These are phyloP conservation scores for Cyclopterus lumpus DNA, from an alignment of 2,797 vertebrate genomes.

Conservation along the genomic window DNA sequence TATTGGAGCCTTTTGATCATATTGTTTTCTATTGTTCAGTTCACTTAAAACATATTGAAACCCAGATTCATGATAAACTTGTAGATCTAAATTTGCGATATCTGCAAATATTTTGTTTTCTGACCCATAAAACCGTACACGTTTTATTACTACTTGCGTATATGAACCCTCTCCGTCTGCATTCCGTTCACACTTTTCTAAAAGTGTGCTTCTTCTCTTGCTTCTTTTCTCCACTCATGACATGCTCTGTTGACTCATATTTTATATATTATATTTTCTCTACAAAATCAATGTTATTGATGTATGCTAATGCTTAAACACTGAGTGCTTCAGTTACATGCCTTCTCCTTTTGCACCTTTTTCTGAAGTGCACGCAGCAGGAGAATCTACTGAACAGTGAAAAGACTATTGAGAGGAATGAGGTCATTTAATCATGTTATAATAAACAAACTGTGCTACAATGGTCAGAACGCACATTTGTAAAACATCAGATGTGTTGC, in stretches of 20 bases:
- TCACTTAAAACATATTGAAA: neutral
- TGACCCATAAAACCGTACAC: neutral
- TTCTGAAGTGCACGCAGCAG: neutral
- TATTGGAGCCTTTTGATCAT: neutral
- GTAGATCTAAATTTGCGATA: constrained; percentile 1
- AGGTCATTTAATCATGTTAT: neutral
- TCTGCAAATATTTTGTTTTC: neutral
- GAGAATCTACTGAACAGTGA: neutral
- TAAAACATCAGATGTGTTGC: neutral
- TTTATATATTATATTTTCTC: neutral
- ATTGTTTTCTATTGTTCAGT: neutral
- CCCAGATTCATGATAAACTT: neutral
- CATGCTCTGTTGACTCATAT: neutral
- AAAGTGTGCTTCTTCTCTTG: neutral
- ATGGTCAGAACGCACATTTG: neutral
- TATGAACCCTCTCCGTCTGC: neutral
- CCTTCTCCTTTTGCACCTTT: neutral
- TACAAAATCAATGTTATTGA: neutral
- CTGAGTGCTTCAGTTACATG: neutral
- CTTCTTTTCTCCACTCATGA: neutral
- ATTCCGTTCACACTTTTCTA: constrained; percentile 12
- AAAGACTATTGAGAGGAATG: neutral
- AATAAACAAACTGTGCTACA: neutral
- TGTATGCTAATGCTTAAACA: neutral
- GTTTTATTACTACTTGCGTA: neutral